Conservation (phyloP, 2,113 vertebrate genomes). For the Platichthys stellatus region DNA sequence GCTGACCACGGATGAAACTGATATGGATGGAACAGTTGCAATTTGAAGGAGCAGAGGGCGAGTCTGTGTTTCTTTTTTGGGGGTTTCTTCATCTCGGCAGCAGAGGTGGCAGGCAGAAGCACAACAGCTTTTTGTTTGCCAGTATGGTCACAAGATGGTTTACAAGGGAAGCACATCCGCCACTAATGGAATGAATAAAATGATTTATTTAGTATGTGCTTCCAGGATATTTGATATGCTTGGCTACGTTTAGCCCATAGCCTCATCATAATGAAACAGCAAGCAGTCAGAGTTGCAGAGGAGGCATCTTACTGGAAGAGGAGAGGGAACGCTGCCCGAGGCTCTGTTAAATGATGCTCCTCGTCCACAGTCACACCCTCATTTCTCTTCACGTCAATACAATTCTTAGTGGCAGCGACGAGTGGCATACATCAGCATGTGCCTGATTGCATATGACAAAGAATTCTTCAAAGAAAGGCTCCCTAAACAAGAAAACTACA, state of each 20-base stretch:
- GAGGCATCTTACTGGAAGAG: conserved; percentile 76
- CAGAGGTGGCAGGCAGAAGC: conserved; percentile 44
- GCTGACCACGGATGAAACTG: conserved; percentile 43
- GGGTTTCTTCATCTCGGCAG: conserved; percentile 38
- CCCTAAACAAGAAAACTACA: background rate
- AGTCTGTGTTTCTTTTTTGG: conserved; percentile 9
- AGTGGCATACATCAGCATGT: conserved; percentile 50
- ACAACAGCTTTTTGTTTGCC: conserved; percentile 69
- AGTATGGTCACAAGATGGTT: conserved; percentile 72
- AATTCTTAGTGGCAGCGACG: conserved; percentile 51
- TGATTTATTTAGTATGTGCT: conserved; percentile 84
- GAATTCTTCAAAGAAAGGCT: background rate
- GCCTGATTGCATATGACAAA: conserved; percentile 49
- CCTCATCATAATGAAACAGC: conserved; percentile 85
- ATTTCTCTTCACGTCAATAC: conserved; percentile 81
- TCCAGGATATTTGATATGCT: conserved; percentile 85
- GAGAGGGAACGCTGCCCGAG: conserved; percentile 69
- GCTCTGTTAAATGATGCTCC: conserved; percentile 82
- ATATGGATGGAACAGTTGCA: conserved; percentile 45
- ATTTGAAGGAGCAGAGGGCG: conserved; percentile 28
- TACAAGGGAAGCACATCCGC: conserved; percentile 77
- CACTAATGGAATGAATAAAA: conserved; percentile 82
- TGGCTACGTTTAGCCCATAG: conserved; percentile 83
- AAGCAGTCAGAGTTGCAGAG: conserved; percentile 77
- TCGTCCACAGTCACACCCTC: conserved; percentile 77